Conservation (phyloP, 1,140 invertebrate genomes). For the Listronotus oregonensis region DNA sequence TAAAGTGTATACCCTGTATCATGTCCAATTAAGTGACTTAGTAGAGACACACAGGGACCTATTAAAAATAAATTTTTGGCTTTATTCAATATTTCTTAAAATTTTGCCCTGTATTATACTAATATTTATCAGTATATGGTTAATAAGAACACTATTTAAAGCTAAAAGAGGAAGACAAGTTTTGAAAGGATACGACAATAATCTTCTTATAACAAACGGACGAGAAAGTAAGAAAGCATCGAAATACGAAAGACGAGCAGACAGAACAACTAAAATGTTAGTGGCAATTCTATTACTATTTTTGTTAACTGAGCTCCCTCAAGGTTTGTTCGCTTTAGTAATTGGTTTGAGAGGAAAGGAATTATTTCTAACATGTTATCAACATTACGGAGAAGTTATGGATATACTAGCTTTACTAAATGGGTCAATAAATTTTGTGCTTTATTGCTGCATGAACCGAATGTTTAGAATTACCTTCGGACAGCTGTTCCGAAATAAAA, state of each 20-base stretch:
- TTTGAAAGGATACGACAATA: conserved; percentile 66
- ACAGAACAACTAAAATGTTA: conserved; percentile 89
- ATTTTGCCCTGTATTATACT: conserved; percentile 83
- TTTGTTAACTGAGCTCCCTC: conserved; percentile 85
- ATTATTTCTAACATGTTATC: conserved; percentile 76
- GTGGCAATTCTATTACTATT: conserved; percentile 86
- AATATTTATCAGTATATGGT: conserved; percentile 78
- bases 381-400: conserved; percentile 86
- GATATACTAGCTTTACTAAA: conserved; percentile 91
- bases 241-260: conserved; percentile 72
- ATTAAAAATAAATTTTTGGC: conserved; percentile 84
- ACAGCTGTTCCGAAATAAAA: conserved; percentile 65
- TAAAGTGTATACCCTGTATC: conserved; percentile 63
- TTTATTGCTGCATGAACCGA: conserved; percentile 93
- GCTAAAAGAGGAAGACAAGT: conserved; percentile 71
- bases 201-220: conserved; percentile 54
- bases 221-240: conserved; percentile 47
- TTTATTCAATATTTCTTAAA: conserved; percentile 83
- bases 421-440: conserved; percentile 90
- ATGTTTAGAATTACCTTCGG: conserved; percentile 90
- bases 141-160: conserved; percentile 75
- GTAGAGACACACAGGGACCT: conserved; percentile 64
- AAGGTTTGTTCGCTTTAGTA: conserved; percentile 75
- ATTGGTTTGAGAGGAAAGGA: conserved; percentile 73
- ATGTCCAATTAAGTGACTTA: conserved; percentile 64